Evolutionary conservation across 1,140 invertebrate genomes (phyloP).

Genomic region (Hylaeus anthracinus): DNA sequence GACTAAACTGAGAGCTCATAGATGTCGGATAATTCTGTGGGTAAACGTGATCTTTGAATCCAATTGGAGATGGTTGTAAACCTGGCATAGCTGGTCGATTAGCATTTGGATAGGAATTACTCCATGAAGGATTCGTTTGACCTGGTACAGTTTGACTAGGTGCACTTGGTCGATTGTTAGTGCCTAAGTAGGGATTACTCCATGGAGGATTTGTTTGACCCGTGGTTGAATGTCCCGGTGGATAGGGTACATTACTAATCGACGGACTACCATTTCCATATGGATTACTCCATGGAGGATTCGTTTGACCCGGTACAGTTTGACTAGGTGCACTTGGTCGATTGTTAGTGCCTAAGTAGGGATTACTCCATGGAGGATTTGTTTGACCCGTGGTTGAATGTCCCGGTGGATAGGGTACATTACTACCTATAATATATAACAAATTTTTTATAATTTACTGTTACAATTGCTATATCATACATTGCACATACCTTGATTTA

Average conservation of each 20-base stretch:
- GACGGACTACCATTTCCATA: not conserved
- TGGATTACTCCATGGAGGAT: constrained; percentile 18
- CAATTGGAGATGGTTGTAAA: constrained; percentile 23
- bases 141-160: not conserved
- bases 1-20: not conserved
- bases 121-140: constrained; percentile 8
- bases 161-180: constrained; percentile 1
- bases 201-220: constrained; percentile 14
- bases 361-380: constrained; percentile 23
- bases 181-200: not conserved
- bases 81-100: not conserved
- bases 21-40: constrained; percentile 4
- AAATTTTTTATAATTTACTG: not conserved
- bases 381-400: not conserved
- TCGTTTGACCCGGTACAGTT: not conserved
- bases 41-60: constrained; percentile 46
- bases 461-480: not conserved
- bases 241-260: not conserved
- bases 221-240: not conserved
- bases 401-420: not conserved
- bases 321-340: not conserved
- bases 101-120: not conserved
- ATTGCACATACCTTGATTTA: constrained; percentile 5
- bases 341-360: not conserved
- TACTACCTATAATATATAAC: not conserved